Evolutionary conservation across 2,113 vertebrate genomes (phyloP), one percentile per base, ranked within the genome.

Genomic region (Uria aalge): DNA sequence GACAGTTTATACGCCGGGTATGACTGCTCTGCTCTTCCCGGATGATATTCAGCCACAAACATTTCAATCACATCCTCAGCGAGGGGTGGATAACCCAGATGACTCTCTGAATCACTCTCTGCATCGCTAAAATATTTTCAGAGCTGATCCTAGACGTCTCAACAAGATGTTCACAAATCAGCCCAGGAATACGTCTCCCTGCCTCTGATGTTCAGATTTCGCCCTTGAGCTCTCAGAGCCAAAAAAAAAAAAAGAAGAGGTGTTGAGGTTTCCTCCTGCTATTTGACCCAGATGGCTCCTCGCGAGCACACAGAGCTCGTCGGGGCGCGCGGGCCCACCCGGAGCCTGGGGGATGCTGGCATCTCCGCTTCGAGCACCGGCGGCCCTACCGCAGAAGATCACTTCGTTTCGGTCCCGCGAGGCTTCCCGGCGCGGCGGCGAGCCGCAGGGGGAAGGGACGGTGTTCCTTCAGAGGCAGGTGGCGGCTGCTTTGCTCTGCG

Each of bases 281-380:
- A 4, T 84, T 60, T 96, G 95, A 96, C 93, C 96, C 90, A 90
- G 59, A 92, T 94, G 93, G 62, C 76, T 88, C 63, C 80, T 89
- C 3, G 0, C 5, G 20, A 90, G 79, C 32, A 10, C 76, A 16
- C 2, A 0, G 62, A 50, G 55, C 63, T 72, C 34, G 5, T 43
- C 12, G 1, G 89, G 72, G 29, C 3, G 0, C 4, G 0, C 2
- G 5, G 57, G 11, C 11, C 34, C 2, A 0, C 7, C 64, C 5
- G 0, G 79, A 85, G 50, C 88, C 48, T 8, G 6, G 52, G 63
- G 6, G 1, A 0, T 34, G 36, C 63, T 5, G 6, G 30, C 3
- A 38, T 47, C 55, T 1, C 3, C 7, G 10, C 53, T 68, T 48
- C 59, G 2, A 0, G 32, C 88, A 64, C 48, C 63, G 6, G 1